Base-by-base conservation (phyloP, 2,113 vertebrate genomes). In the Engystomops pustulosus region DNA sequence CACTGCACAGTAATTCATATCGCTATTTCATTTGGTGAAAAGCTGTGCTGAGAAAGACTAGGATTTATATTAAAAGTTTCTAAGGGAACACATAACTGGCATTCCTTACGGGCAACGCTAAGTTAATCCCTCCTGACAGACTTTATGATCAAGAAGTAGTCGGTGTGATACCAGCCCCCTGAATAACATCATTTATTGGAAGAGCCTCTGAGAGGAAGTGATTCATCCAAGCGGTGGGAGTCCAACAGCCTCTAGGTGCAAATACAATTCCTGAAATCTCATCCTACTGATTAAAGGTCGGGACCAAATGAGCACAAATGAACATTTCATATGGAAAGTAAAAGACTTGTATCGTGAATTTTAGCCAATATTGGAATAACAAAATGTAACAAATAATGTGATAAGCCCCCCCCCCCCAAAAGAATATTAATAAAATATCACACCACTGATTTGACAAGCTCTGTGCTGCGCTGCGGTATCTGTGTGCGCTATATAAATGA, bases 51-150 rank as follows among this genome's bases (percentile, higher is more conserved):
- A 68, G 60, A 75, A 78, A 36, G 58, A 3, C 30, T 65, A 27
- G 71, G 81, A 49, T 53, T 76, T 68, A 71, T 20, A 74, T 78
- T 81, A 41, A 51, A 80, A 76, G 82, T 84, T 1, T n/a, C 79
- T 44, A 15, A 45, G 75, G 87, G 86, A 87, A 47, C 18, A 86
- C 87, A 90, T 86, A 44, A 86, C 34, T 89, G 89, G 87, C 87
- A 90, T 92, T 91, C 90, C 89, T 81, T 84, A 53, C 81, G 68
- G 90, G 88, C 87, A 90, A 45, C 70, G 86, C 87, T 88, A 81
- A 76, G 68, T 78, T 32, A 85, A 90, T 41, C 87, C 86, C 80
- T 88, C 89, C 87, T 89, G 88, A 88, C 72, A 85, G 72, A 41
- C 68, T 81, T 75, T 41, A 12, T 72, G 55, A 81, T 81, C 80